Conservation (phyloP, 2,888 invertebrate genomes). For the Clunio marinus region DNA sequence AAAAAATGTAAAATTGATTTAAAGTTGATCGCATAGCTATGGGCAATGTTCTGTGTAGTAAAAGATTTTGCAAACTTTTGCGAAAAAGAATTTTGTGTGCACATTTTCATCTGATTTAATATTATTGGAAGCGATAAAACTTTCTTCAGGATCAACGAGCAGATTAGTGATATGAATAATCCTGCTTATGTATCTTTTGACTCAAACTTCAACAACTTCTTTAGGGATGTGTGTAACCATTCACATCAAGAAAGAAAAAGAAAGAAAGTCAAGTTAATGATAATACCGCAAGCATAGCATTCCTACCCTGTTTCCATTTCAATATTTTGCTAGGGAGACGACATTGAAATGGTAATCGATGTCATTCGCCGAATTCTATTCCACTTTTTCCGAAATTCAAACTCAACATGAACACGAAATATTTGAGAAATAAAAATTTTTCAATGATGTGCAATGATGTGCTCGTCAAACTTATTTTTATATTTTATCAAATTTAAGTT, state of each 20-base stretch:
- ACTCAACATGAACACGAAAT: slow-evolving; percentile 12
- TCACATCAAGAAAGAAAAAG: neutral
- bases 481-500: slow-evolving; percentile 27
- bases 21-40: slow-evolving; percentile 10
- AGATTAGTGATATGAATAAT: slow-evolving; percentile 23
- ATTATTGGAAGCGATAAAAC: neutral
- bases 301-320: too few relatives aligned
- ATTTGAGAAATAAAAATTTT: neutral
- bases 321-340: too few relatives aligned
- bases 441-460: slow-evolving; percentile 18
- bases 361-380: neutral
- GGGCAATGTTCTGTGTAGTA: neutral
- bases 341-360: slow-evolving; percentile 9
- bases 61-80: slow-evolving; percentile 10
- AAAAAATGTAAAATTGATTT: slow-evolving; percentile 38
- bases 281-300: too few relatives aligned
- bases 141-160: slow-evolving; percentile 8
- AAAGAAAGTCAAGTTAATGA: too few relatives aligned
- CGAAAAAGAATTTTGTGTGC: neutral
- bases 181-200: neutral
- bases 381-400: slow-evolving; percentile 12
- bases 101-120: neutral
- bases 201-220: neutral
- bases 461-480: slow-evolving; percentile 21
- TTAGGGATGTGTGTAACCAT: neutral